phyloP scores from a whole-genome alignment of 2,113 vertebrate species.

The Mesitornis unicolor region DNA sequence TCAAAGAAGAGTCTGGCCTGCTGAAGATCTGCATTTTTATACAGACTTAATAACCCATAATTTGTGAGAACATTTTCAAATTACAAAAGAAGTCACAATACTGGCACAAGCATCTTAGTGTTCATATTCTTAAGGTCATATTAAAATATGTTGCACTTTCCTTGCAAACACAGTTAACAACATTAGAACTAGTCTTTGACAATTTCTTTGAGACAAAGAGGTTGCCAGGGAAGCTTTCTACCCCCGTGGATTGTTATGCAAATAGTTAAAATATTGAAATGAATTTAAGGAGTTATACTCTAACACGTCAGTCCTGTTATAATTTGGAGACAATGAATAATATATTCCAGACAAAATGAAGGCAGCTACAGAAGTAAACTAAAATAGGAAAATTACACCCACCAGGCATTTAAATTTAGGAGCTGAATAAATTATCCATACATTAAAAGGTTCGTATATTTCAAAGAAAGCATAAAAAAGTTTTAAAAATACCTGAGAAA shows the following conservation, averaged over 20 bases:
- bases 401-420: conserved; percentile 74
- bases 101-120: background rate
- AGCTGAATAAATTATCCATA: conserved; percentile 76
- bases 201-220: conserved; percentile 43
- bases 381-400: conserved; percentile 74
- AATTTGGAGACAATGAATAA: conserved; percentile 77
- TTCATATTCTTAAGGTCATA: conserved; percentile 1
- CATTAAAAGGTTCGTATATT: conserved; percentile 74
- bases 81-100: background rate
- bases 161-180: conserved; percentile 20
- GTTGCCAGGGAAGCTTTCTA: conserved; percentile 13
- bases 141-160: conserved; percentile 17
- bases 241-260: conserved; percentile 50
- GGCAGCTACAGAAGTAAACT: conserved; percentile 69
- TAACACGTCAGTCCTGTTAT: conserved; percentile 56
- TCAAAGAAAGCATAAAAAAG: conserved; percentile 67
- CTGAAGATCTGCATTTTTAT: background rate
- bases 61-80: conserved; percentile 39
- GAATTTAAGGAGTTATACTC: conserved; percentile 59
- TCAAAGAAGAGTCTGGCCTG: background rate
- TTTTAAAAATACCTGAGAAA: conserved; percentile 65
- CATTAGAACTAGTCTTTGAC: background rate
- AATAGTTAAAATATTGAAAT: conserved; percentile 76
- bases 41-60: conserved; percentile 3
- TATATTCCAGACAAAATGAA: conserved; percentile 75